Evolutionary conservation across 2,888 invertebrate species (phyloP).

Genomic region (Xestia sexstrigata): DNA sequence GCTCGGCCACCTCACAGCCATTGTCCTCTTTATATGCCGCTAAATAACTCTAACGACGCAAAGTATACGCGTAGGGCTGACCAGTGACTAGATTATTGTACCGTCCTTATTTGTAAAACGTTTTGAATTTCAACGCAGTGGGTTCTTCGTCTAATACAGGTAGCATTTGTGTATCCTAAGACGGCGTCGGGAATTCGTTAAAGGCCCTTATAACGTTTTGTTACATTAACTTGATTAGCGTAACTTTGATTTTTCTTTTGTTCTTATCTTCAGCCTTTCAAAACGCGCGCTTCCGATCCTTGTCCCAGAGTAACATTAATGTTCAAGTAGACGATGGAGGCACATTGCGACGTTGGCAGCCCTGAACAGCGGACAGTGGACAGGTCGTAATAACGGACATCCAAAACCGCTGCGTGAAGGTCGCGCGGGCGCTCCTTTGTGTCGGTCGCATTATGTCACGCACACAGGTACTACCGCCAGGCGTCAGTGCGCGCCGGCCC

Average conservation of each 20-base stretch:
- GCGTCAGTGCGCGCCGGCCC: background rate
- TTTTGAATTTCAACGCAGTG: background rate
- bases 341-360: constrained; percentile 12
- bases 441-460: constrained; percentile 3
- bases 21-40: constrained; percentile 47
- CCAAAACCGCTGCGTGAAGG: constrained; percentile 42
- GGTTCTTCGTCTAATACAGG: background rate
- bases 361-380: constrained; percentile 9
- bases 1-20: constrained; percentile 22
- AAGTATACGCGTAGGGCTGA: constrained; percentile 30
- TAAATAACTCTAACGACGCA: constrained; percentile 5
- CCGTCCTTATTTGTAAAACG: too few relatives aligned
- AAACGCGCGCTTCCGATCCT: background rate
- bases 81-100: background rate
- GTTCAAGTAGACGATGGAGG: background rate
- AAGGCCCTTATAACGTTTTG: background rate
- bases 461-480: background rate
- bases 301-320: too few relatives aligned
- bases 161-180: background rate
- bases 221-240: background rate
- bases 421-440: constrained; percentile 12
- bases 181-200: background rate
- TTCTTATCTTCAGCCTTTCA: background rate
- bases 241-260: background rate
- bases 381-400: constrained; percentile 18